phyloP scores from a whole-genome alignment of 2,113 vertebrate genomes.

The Psephotus haematonotus region DNA sequence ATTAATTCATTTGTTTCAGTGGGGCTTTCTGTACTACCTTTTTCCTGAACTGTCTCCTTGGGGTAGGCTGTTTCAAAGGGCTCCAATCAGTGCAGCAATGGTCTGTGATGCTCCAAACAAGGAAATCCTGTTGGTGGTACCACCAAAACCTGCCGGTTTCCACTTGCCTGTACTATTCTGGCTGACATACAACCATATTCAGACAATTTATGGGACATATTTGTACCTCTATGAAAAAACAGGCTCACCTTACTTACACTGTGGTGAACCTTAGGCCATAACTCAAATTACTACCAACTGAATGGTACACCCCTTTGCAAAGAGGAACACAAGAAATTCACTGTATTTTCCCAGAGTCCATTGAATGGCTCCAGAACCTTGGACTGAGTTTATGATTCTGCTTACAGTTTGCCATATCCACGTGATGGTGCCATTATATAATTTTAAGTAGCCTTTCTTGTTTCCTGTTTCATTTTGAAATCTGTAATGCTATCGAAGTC shows the following conservation, averaged over 20 bases:
- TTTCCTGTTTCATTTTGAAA: conserved; percentile 4
- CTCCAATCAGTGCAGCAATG: not conserved
- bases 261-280: not conserved
- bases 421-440: not conserved
- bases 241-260: not conserved
- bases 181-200: not conserved
- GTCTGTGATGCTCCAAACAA: not conserved
- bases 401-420: not conserved
- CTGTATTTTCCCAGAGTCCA: not conserved
- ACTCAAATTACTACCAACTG: not conserved
- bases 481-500: not conserved
- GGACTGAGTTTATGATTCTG: not conserved
- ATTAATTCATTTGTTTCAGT: not conserved
- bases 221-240: not conserved
- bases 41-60: not conserved
- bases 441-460: not conserved
- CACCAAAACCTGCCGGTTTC: not conserved
- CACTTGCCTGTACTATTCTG: not conserved
- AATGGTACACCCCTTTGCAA: not conserved
- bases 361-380: not conserved
- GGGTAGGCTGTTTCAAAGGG: not conserved
- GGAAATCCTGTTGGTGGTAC: not conserved
- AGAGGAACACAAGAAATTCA: not conserved
- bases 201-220: not conserved
- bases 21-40: not conserved